Conservation (phyloP, 2,113 vertebrate species). For the Mirounga angustirostris region DNA sequence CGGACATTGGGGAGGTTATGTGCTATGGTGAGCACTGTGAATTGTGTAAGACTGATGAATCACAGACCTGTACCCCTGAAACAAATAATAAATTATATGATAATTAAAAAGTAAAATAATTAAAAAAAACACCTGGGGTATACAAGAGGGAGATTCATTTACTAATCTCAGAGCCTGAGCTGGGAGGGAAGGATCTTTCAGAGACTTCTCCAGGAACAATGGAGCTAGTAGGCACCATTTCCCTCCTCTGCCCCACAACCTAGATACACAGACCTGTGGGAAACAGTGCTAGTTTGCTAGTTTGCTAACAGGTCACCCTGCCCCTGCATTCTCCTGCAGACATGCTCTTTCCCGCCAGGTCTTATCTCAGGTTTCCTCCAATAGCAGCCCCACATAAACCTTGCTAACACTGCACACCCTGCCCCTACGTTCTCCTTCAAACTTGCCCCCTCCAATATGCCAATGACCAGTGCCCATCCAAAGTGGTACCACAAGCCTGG, state of each 20-base stretch:
- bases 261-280: neutral
- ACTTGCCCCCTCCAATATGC: neutral
- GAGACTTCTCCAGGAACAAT: neutral
- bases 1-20: too few species aligned
- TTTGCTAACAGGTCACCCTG: neutral
- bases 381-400: neutral
- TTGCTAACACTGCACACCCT: neutral
- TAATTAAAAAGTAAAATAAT: too few species aligned
- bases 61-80: too few species aligned
- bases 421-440: neutral
- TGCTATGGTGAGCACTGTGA: too few species aligned
- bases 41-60: too few species aligned
- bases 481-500: neutral
- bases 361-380: neutral
- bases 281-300: neutral
- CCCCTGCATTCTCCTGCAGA: neutral
- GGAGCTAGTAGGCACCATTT: neutral
- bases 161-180: neutral
- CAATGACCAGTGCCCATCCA: neutral
- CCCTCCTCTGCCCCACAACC: neutral
- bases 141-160: neutral
- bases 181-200: neutral
- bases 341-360: neutral
- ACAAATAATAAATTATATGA: too few species aligned
- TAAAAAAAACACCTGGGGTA: neutral